Base-by-base conservation (phyloP, 2,113 vertebrate species). In the Donacobius atricapilla region DNA sequence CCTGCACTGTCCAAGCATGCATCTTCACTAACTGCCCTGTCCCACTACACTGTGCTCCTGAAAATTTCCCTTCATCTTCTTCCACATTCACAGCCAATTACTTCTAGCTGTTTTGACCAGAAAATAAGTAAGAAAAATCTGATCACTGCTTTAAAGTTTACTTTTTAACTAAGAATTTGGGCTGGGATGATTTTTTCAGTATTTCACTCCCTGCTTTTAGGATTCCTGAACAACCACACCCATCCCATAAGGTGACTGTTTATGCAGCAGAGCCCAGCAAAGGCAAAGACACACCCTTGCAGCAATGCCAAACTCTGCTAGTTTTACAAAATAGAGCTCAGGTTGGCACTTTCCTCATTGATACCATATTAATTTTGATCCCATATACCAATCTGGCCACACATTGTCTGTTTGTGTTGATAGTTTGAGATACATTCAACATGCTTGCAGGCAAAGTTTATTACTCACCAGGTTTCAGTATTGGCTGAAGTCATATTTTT, bases 151-250 rank as follows among this genome's bases (percentile, higher is more conserved):
- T 35, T 70, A 39, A 39, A 35, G 5, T 72, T 83, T 50, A 69
- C 0, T 0, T 58, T 91, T 87, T 86, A 71, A 73, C 42, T 69
- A 47, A 23, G 31, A n/a, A 65, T 48, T 61, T 75, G 50, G 25
- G n/a, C 9, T 84, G 16, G 22, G 42, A 18, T 72, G 16, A 50
- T 82, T 45, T 87, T 90, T 82, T 65, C 86, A 84, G 60, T 63
- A 47, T 81, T 72, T 79, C 21, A 47, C 22, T 10, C 33, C 35
- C 54, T 56, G 54, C 24, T 92, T 71, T 65, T 65, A 71, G 61
- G 37, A 60, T 10, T 88, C 60, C 88, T 92, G 94, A 86, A 70
- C 84, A 94, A 57, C 39, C 35, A 89, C 91, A 95, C 33, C 87
- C 44, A 30, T 44, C 53, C 28, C 23, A 11, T 11, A 54, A 45